A percentile compares a stretch with the other conserved stretches of the same genome.
These are phyloP conservation scores for Tragelaphus strepsiceros DNA, from an alignment of 2,113 vertebrate genomes.

Conservation along the genomic window DNA sequence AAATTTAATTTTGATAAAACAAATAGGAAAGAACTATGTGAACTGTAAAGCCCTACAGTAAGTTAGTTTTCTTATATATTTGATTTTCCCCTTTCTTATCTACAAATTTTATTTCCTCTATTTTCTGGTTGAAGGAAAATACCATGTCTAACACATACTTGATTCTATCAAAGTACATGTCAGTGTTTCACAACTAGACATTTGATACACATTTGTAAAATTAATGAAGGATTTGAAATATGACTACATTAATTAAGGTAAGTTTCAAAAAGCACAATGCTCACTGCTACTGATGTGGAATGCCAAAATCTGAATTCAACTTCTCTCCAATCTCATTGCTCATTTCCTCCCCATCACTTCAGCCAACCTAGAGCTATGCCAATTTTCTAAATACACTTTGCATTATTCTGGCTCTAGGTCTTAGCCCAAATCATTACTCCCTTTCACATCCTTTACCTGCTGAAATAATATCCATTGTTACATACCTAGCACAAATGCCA, in stretches of 20 bases:
- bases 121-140: not conserved
- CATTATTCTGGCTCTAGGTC: not conserved
- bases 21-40: not conserved
- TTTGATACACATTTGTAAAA: not conserved
- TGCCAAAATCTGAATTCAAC: not conserved
- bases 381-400: not conserved
- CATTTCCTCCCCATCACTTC: not conserved
- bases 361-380: not conserved
- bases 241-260: not conserved
- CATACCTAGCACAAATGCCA: not conserved
- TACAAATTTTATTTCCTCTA: not conserved
- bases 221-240: not conserved
- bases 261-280: not conserved
- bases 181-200: not conserved
- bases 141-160: not conserved
- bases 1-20: not conserved
- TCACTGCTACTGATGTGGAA: not conserved
- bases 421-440: not conserved
- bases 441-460: not conserved
- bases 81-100: not conserved
- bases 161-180: not conserved
- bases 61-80: not conserved
- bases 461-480: not conserved
- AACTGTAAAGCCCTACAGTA: not conserved
- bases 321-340: not conserved